These are phyloP conservation scores for Iguana delicatissima DNA, from an alignment of 2,797 vertebrate species.

Conservation along the genomic window DNA sequence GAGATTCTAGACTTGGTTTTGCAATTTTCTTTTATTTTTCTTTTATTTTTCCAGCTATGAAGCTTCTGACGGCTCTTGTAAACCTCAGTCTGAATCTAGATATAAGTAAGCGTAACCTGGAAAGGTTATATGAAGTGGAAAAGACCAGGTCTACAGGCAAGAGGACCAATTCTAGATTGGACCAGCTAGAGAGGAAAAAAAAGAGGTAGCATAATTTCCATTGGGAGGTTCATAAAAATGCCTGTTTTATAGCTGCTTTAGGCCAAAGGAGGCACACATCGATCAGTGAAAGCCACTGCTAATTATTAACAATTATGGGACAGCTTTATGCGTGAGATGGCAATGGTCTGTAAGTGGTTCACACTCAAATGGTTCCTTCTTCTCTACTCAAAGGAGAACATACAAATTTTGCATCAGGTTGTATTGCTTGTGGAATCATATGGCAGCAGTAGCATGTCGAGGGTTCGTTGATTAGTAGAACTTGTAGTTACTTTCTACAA, in stretches of 20 bases:
- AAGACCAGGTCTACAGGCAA: constrained; percentile 79
- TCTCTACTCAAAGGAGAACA: not conserved
- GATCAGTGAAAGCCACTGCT: not conserved
- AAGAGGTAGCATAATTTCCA: constrained; percentile 80
- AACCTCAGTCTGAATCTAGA: constrained; percentile 85
- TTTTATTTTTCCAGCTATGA: constrained; percentile 82
- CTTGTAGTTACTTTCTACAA: not conserved
- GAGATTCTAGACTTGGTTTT: constrained; percentile 16
- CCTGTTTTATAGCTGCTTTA: constrained; percentile 12
- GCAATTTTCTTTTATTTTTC: constrained; percentile 30
- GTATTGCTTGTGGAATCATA: not conserved
- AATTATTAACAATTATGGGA: not conserved
- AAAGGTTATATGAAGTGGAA: constrained; percentile 87
- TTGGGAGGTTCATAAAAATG: not conserved
- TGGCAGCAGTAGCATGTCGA: not conserved
- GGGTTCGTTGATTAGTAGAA: not conserved
- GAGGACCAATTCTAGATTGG: constrained; percentile 80
- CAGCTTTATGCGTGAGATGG: not conserved
- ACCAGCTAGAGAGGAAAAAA: constrained; percentile 85
- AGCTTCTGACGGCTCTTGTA: constrained; percentile 88
- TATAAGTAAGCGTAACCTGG: constrained; percentile 84
- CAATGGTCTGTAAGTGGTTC: not conserved
- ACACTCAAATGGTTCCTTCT: not conserved
- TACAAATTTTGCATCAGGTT: constrained; percentile 2
- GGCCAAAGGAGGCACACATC: not conserved